Evolutionary conservation across 2,888 invertebrate species (phyloP).

Genomic region (Lepidocyrtinus sp.): DNA sequence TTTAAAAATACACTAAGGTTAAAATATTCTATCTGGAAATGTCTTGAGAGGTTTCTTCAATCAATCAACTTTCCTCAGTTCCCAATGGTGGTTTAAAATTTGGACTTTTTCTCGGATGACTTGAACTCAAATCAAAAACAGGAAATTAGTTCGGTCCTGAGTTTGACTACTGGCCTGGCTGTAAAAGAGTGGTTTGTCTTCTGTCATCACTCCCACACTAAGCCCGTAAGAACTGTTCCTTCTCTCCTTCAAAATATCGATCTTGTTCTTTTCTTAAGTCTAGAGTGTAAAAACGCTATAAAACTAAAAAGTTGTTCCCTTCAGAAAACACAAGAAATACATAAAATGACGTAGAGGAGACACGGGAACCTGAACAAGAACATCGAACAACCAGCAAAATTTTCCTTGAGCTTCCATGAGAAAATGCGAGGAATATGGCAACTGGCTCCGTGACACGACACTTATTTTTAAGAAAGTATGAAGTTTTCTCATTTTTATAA

Average conservation of each 20-base stretch:
- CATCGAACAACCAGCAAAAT: background rate
- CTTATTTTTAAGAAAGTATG: slow-evolving; percentile 13
- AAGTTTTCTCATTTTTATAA: background rate
- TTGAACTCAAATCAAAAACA: slow-evolving; percentile 8
- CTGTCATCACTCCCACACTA: background rate
- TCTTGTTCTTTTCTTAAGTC: background rate
- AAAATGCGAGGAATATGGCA: background rate
- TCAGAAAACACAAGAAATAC: slow-evolving; percentile 10
- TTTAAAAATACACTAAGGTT: too few relatives aligned
- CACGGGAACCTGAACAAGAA: slow-evolving; percentile 1
- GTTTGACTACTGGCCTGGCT: slow-evolving; percentile 2
- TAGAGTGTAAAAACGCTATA: slow-evolving; percentile 1
- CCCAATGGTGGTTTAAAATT: background rate
- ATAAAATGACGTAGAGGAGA: background rate
- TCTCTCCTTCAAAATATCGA: background rate
- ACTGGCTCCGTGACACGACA: slow-evolving; percentile 3
- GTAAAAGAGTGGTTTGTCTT: background rate
- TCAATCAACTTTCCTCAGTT: background rate
- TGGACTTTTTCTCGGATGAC: background rate
- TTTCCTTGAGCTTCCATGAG: background rate
- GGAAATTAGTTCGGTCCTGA: background rate
- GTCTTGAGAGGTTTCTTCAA: background rate
- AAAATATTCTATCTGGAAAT: background rate
- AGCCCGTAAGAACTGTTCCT: background rate
- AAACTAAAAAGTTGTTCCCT: slow-evolving; percentile 2